phyloP scores from a whole-genome alignment of 2,113 vertebrate genomes.

The Vulpes lagopus region DNA sequence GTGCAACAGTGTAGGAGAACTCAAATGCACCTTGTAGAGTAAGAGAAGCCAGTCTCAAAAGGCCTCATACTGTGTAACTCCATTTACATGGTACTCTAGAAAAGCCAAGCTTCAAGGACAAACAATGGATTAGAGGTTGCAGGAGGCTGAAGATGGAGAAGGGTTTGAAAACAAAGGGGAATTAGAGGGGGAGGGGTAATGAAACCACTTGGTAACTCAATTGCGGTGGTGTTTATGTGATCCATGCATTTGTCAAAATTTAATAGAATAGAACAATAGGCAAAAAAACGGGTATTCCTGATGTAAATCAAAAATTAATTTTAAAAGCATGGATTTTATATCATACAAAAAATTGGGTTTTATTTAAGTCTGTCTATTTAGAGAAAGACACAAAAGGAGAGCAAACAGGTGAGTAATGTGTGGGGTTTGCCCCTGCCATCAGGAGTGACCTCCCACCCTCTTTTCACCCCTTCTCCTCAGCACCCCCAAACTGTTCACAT shows the following conservation, averaged over 20 bases:
- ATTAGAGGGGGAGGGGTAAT: neutral
- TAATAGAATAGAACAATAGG: neutral
- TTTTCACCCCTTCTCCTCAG: neutral
- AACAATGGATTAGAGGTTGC: neutral
- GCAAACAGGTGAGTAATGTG: accelerated
- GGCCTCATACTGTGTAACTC: neutral
- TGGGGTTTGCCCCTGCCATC: neutral
- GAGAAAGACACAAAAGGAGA: neutral
- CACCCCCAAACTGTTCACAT: neutral
- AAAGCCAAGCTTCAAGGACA: neutral
- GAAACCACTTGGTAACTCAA: neutral
- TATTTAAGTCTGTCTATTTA: neutral
- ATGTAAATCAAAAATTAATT: neutral
- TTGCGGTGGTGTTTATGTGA: neutral
- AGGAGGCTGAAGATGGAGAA: neutral
- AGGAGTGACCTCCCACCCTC: neutral
- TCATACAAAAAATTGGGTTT: neutral
- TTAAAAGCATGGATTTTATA: neutral
- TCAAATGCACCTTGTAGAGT: neutral
- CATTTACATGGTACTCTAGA: neutral
- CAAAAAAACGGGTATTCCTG: neutral
- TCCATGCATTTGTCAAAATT: neutral
- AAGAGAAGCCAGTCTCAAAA: neutral
- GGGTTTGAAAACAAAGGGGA: neutral
- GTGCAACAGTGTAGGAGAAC: neutral